A percentile compares a stretch with the other conserved stretches of the same genome.
Conservation (phyloP, 2,888 invertebrate species). For the Agrochola litura region DNA sequence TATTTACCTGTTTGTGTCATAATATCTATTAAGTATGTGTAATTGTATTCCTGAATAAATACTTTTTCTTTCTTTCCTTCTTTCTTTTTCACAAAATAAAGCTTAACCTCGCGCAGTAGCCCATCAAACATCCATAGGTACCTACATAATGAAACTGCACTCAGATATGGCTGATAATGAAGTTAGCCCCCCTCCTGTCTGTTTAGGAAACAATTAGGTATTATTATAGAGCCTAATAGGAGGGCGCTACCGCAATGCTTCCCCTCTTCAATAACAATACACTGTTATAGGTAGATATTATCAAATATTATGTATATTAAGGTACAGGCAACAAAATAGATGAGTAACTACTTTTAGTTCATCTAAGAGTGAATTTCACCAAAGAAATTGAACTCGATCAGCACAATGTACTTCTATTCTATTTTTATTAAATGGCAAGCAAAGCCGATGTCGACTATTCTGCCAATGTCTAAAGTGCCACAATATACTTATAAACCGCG, state of each 20-base stretch:
- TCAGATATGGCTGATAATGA: conserved; percentile 73
- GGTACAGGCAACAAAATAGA: not conserved
- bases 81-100: conserved; percentile 6
- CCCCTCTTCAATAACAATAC: conserved; percentile 51
- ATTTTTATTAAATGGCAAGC: too few species aligned
- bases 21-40: too few species aligned
- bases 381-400: not conserved
- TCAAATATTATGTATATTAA: not conserved
- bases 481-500: not conserved
- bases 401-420: too few species aligned
- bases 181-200: conserved; percentile 84
- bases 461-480: too few species aligned
- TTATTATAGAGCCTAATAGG: conserved; percentile 82
- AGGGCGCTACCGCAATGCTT: conserved; percentile 55
- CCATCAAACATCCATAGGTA: conserved; percentile 16
- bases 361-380: not conserved
- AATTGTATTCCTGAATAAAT: too few species aligned
- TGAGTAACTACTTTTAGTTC: not conserved
- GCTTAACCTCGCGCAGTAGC: not conserved
- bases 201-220: conserved; percentile 88
- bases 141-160: conserved; percentile 67
- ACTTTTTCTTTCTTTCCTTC: too few species aligned
- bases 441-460: too few species aligned
- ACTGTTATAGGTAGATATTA: not conserved
- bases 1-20: not conserved